Evolutionary conservation across 1,140 invertebrate species (phyloP), one percentile per base, ranked within the genome.

Genomic region (Megathymus violae): DNA sequence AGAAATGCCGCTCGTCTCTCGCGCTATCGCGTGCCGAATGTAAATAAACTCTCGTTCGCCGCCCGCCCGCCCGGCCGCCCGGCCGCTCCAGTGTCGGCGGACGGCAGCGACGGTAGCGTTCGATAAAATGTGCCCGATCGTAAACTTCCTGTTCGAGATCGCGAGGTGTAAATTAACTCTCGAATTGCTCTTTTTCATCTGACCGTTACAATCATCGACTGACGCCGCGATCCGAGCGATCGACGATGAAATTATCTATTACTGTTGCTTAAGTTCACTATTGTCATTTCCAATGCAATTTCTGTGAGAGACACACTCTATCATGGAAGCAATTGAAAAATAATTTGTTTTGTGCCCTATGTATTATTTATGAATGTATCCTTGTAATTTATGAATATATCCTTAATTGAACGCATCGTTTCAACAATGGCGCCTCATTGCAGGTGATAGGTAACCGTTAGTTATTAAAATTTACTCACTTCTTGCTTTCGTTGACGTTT

Each of bases 121-220:
- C 79, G 81, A 85, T 85, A 84, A 82, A 87, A 84, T 82, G 74
- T 73, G 38, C 25, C 76, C 80, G 79, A 79, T 78, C 74, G 83
- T 89, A 87, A 89, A 89, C 84, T 85, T 86, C 86, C 82, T 80
- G 80, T 67, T 75, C 68, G 67, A 76, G 77, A 82, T 84, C 76
- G 76, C 69, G 71, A 82, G 79, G 82, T 86, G 80, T 87, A 81
- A 87, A 87, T 88, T 88, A 83, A 85, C 77, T 73, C 56, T 71
- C 70, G 72, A 77, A 86, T 83, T 76, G 75, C 80, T 82, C 80
- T 82, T 85, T 82, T 89, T 87, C 82, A 85, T 85, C 79, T 85
- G 74, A 79, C 81, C 78, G 76, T 78, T 80, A 74, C 76, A 71
- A 75, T 73, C 75, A 74, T 71, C 73, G 68, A 62, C 48, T 44